phyloP scores from a whole-genome alignment of 2,797 vertebrate genomes.

The Lepilemur ruficaudatus region DNA sequence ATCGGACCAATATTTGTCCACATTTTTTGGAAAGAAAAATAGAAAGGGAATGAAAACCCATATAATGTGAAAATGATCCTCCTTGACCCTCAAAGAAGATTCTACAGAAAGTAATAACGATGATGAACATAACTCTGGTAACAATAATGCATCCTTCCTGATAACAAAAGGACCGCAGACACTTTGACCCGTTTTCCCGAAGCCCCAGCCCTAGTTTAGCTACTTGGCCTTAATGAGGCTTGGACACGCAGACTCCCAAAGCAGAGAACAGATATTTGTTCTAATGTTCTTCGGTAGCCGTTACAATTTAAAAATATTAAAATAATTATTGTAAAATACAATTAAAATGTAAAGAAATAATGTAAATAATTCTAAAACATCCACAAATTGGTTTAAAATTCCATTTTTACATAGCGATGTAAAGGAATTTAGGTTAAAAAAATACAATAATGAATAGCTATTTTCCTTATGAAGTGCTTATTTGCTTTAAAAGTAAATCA shows the following conservation, averaged over 20 bases:
- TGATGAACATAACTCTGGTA: fast-evolving
- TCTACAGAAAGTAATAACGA: no score
- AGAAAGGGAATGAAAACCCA: background rate
- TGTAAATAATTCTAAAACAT: constrained; percentile 6
- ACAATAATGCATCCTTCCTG: background rate
- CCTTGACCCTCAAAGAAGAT: background rate
- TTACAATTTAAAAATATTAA: background rate
- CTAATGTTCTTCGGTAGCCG: background rate
- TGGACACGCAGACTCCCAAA: background rate
- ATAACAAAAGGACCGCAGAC: fast-evolving
- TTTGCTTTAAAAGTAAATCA: constrained; percentile 50
- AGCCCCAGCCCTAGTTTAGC: background rate
- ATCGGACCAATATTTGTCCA: background rate
- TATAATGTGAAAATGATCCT: fast-evolving
- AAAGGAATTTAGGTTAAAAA: background rate
- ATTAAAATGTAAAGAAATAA: background rate
- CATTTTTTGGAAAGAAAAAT: background rate
- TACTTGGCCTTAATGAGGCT: background rate
- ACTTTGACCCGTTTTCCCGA: background rate
- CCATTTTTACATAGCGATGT: background rate
- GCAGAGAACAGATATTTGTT: background rate
- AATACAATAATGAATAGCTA: background rate
- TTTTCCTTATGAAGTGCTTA: constrained; percentile 32
- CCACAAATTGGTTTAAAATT: constrained; percentile 12
- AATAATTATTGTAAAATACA: background rate